Evolutionary conservation across 2,797 vertebrate genomes (phyloP), one percentile per base, ranked within the genome.

Genomic region (Phalanger gymnotis): DNA sequence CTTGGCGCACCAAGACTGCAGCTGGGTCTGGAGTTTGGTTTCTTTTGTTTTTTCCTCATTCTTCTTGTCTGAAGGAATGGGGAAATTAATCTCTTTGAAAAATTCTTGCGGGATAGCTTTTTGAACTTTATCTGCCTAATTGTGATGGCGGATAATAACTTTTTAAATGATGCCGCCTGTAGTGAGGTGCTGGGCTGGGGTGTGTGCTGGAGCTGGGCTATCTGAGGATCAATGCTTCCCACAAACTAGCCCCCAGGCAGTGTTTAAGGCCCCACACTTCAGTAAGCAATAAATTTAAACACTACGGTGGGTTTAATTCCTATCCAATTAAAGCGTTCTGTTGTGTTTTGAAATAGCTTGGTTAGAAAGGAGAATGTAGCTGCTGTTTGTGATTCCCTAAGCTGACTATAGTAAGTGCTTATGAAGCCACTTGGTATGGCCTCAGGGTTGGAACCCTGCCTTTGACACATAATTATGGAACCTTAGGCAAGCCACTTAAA

Each of bases 161-260:
- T 4, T 27, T 47, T 51, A 27, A 87, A 51, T 47, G 22, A 10
- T 27, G 40, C 25, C 0, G 81, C 28, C 13, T 5, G 31, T 31
- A 12, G 31, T 1, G 2, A 54, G 40, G 14, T 54, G 13, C 0
- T 19, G 92, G 54, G 22, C 2, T 0, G 16, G 2, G 12, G 11
- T 1, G 25, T 30, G 52, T 40, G 52, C 2, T 1, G 89, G 19
- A 91, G 1, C 5, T 53, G 10, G 7, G 58, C 90, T 22, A 52
- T 4, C 4, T 0, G 54, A n/a, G 19, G 54, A 31, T 54, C 31
- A 0, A 5, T 34, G 19, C 1, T 16, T 28, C 52, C 6, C 61
- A 53, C 40, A 40, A 14, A 53, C 14, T 0, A 12, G 56, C 52
- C 53, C 28, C 1, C 4, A 7, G 89, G 58, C 25, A 11, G 6